These are phyloP conservation scores for Andrena minutula DNA, from an alignment of 2,888 invertebrate genomes.

Conservation along the genomic window DNA sequence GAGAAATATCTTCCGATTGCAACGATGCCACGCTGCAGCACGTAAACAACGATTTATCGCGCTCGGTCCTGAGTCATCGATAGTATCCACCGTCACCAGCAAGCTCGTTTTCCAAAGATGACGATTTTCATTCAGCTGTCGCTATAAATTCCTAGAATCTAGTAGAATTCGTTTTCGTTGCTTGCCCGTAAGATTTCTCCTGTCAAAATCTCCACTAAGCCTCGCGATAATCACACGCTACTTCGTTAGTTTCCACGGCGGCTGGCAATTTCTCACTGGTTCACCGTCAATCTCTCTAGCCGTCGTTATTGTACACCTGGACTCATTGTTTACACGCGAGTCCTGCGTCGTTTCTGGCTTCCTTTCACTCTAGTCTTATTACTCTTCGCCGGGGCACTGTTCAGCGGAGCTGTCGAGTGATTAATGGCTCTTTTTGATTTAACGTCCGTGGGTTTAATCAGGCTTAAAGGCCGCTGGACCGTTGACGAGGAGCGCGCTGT, in stretches of 20 bases:
- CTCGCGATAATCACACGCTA: not conserved
- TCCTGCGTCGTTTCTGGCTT: too few relatives aligned
- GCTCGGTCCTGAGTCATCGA: constrained; percentile 2
- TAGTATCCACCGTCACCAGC: not conserved
- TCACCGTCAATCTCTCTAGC: not conserved
- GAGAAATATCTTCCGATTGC: not conserved
- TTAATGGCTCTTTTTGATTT: not conserved
- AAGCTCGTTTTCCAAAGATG: too few relatives aligned
- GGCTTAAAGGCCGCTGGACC: not conserved
- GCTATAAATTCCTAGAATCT: not conserved
- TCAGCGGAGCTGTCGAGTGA: not conserved
- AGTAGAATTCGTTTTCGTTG: not conserved
- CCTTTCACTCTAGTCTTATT: not conserved
- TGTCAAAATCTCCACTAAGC: not conserved
- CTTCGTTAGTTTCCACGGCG: constrained; percentile 1
- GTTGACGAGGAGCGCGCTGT: not conserved
- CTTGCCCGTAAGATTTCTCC: not conserved
- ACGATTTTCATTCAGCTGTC: too few relatives aligned
- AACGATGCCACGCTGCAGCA: not conserved
- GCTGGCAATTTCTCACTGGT: not conserved
- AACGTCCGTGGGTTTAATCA: not conserved
- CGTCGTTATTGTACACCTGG: not conserved
- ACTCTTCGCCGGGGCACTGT: not conserved
- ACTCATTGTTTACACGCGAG: constrained; percentile 3
- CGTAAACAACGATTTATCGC: constrained; percentile 17